Conservation (phyloP, 1,140 invertebrate genomes). For the Mamestra configurata region DNA sequence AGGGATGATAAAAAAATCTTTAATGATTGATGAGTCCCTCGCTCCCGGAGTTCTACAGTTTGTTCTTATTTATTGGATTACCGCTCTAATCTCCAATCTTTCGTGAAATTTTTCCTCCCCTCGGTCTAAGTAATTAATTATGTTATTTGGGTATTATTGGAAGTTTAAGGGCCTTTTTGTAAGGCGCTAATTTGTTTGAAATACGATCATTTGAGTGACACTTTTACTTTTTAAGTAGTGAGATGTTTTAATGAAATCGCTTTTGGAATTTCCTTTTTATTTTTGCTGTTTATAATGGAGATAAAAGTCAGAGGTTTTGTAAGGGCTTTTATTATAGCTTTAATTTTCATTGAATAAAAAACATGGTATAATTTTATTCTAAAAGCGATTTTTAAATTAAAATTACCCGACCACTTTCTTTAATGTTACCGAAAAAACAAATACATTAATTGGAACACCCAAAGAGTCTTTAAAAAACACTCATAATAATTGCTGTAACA, state of each 20-base stretch:
- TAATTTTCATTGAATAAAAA: no score
- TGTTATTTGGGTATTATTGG: slow-evolving; percentile 61
- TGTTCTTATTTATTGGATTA: slow-evolving; percentile 61
- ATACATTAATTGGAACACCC: slow-evolving; percentile 8
- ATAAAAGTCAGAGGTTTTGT: no score
- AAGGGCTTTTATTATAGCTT: no score
- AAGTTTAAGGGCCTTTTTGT: slow-evolving; percentile 50
- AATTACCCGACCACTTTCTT: not conserved
- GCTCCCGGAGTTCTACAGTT: slow-evolving; percentile 56
- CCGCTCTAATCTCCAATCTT: slow-evolving; percentile 60
- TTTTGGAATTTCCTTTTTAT: not conserved
- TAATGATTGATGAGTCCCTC: slow-evolving; percentile 59
- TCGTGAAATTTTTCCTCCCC: slow-evolving; percentile 56
- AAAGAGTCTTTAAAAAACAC: slow-evolving; percentile 2
- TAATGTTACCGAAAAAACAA: not conserved
- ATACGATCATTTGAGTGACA: slow-evolving; percentile 40
- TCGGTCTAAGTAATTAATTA: slow-evolving; percentile 61
- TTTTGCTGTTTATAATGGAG: not conserved
- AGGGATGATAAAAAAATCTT: slow-evolving; percentile 49
- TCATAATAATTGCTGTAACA: slow-evolving; percentile 24
- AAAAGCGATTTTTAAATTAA: not conserved
- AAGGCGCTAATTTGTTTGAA: slow-evolving; percentile 56
- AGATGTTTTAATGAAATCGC: slow-evolving; percentile 11
- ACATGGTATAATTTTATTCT: not conserved
- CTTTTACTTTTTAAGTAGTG: slow-evolving; percentile 39